Percentiles rank a stretch among this genome's conserved stretches.
Evolutionary conservation across 2,113 vertebrate species (phyloP).

Genomic region (Paradoxurus hermaphroditus): DNA sequence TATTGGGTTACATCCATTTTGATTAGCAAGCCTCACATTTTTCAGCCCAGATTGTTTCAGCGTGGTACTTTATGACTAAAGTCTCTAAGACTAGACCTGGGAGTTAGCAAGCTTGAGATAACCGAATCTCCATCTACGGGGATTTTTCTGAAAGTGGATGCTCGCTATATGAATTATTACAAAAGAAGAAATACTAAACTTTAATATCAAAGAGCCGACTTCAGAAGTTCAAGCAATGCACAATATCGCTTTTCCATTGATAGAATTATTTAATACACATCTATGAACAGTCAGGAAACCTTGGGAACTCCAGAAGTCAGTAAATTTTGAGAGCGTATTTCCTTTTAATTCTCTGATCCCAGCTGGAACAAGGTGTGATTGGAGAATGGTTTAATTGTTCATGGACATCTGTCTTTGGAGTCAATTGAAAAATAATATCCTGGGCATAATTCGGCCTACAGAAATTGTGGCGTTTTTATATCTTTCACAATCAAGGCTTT

Average conservation of each 20-base stretch:
- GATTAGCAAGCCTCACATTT: conserved; percentile 67
- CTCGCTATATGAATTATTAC: conserved; percentile 80
- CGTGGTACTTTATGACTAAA: conserved; percentile 75
- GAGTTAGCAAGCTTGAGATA: conserved; percentile 83
- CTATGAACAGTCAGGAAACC: conserved; percentile 81
- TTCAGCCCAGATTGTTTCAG: conserved; percentile 55
- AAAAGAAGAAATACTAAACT: conserved; percentile 79
- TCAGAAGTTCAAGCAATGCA: conserved; percentile 83
- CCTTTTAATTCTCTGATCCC: conserved; percentile 85
- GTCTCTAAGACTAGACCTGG: conserved; percentile 70
- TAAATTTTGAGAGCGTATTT: conserved; percentile 88
- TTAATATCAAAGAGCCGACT: conserved; percentile 81
- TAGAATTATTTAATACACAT: conserved; percentile 84
- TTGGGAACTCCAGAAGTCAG: conserved; percentile 78
- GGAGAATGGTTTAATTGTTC: conserved; percentile 85
- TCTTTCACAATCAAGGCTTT: conserved; percentile 85
- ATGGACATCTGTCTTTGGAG: conserved; percentile 87
- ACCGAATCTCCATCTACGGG: conserved; percentile 82
- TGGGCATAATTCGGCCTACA: conserved; percentile 79
- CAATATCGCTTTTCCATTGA: conserved; percentile 81
- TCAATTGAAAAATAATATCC: conserved; percentile 85
- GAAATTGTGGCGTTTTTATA: conserved; percentile 85
- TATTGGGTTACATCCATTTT: conserved; percentile 59
- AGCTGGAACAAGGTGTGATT: conserved; percentile 87
- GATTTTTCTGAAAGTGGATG: conserved; percentile 80